Base-by-base conservation (phyloP, 2,888 invertebrate genomes). In the Brenthis hecate region DNA sequence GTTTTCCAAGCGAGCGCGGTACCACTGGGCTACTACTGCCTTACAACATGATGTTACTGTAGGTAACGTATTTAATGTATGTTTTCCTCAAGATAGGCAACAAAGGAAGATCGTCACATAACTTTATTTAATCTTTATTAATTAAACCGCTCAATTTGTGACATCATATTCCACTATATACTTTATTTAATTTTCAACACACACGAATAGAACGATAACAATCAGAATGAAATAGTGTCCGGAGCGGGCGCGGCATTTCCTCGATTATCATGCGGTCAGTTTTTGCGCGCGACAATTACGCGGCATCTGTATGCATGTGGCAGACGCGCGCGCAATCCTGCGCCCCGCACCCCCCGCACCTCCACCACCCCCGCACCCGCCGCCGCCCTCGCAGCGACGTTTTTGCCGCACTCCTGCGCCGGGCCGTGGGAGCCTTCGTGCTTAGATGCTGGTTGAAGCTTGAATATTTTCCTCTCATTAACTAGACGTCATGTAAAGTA, bases 301-400 rank as follows among this genome's bases (percentile, higher is more conserved):
- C 79, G 80, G 83, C 86, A 88, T 89, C 89, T 85, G 88, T 87
- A 89, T 90, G 89, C 91, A 86, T 78, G 86, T 81, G 81, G 85
- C 83, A 81, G 81, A 75, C 78, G 80, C 77, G 80, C 77, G 77
- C 73, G 75, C 76, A 73, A 74, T 75, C 75, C 74, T 65, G 72
- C 72, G 69, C 66, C 65, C 68, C 53, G 77, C 78, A 77, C 77
- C 75, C 71, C 73, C 72, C 71, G 73, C 74, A 75, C 71, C 72
- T 66, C 66, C 63, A 70, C 74, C 75, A 70, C 75, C 71, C 75
- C 70, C 80, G 71, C 73, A 68, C 75, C 75, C 70, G 68, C 69
- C 61, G 62, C 72, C 73, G 72, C 74, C 71, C 75, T 74, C 72
- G 71, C 67, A 66, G 66, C 74, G 36, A 43, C 8, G 36, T 43